phyloP scores from a whole-genome alignment of 2,888 invertebrate species.

The Eristalis intricaria region DNA sequence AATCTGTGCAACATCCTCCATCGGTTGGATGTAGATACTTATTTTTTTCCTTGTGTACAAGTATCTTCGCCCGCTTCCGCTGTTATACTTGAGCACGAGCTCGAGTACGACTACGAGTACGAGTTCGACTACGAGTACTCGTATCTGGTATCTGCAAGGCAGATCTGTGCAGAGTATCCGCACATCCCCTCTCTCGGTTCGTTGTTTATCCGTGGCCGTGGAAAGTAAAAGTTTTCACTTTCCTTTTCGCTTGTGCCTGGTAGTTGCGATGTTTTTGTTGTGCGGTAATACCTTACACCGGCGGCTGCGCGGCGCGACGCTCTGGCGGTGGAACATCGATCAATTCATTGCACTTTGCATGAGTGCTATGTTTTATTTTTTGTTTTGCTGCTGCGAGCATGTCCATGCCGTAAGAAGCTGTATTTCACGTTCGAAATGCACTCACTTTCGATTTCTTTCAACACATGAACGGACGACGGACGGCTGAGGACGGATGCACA shows the following conservation, averaged over 20 bases:
- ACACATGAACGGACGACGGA: conserved; percentile 19
- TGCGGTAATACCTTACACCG: conserved; percentile 58
- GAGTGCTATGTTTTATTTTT: not conserved
- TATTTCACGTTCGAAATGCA: conserved; percentile 64
- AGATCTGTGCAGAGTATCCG: not conserved
- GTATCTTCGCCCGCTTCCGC: conserved; percentile 49
- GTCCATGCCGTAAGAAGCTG: conserved; percentile 46
- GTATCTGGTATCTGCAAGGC: not conserved
- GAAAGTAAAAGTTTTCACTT: conserved; percentile 72
- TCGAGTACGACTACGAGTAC: not conserved
- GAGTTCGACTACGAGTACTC: not conserved
- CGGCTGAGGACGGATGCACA: conserved; percentile 10
- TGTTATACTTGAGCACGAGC: conserved; percentile 48
- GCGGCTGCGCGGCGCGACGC: too few relatives aligned
- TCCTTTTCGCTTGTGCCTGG: conserved; percentile 60
- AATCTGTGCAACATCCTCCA: conserved; percentile 53
- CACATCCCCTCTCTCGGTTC: not conserved
- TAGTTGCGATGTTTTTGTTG: conserved; percentile 65
- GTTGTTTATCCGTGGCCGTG: conserved; percentile 35
- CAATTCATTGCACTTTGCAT: conserved; percentile 70
- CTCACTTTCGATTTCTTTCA: conserved; percentile 71
- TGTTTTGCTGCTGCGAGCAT: conserved; percentile 36
- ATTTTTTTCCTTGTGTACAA: conserved; percentile 9
- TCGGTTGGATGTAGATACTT: not conserved
- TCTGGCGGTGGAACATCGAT: conserved; percentile 36